Conservation (phyloP, 2,113 vertebrate species). For the Brachirus orientalis region DNA sequence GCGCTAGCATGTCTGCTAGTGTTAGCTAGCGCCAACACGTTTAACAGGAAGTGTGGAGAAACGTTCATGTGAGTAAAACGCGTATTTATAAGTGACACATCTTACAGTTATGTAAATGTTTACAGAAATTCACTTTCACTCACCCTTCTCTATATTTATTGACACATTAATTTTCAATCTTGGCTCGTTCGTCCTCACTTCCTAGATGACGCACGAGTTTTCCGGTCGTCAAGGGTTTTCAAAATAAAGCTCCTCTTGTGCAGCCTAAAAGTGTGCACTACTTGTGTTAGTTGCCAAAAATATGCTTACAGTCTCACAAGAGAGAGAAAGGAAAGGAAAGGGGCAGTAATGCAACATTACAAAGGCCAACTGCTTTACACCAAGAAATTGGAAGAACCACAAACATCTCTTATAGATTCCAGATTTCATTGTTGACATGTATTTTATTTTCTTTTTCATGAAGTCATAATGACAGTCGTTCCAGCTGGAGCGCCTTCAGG, state of each 20-base stretch:
- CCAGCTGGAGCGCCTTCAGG: slow-evolving; percentile 48
- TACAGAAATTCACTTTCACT: slow-evolving; percentile 16
- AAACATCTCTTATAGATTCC: not conserved
- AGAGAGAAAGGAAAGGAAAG: too few species aligned
- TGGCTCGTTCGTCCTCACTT: slow-evolving; percentile 9
- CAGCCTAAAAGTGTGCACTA: too few species aligned
- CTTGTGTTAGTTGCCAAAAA: too few species aligned
- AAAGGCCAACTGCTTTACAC: too few species aligned
- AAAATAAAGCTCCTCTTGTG: slow-evolving; percentile 33
- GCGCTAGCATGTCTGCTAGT: slow-evolving; percentile 32
- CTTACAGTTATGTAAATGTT: not conserved
- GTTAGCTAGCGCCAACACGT: not conserved
- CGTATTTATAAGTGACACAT: not conserved
- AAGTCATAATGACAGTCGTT: too few species aligned
- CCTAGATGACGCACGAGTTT: not conserved
- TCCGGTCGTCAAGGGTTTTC: slow-evolving; percentile 40
- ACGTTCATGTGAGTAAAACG: not conserved
- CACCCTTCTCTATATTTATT: slow-evolving; percentile 34
- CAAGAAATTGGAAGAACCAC: too few species aligned
- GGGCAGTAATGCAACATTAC: too few species aligned
- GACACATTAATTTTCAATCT: slow-evolving; percentile 41
- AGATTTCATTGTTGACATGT: too few species aligned
- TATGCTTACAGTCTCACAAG: too few species aligned
- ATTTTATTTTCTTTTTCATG: too few species aligned
- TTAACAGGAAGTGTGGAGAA: not conserved